phyloP scores from a whole-genome alignment of 2,888 invertebrate genomes.

The Mimumesa dahlbomi region DNA sequence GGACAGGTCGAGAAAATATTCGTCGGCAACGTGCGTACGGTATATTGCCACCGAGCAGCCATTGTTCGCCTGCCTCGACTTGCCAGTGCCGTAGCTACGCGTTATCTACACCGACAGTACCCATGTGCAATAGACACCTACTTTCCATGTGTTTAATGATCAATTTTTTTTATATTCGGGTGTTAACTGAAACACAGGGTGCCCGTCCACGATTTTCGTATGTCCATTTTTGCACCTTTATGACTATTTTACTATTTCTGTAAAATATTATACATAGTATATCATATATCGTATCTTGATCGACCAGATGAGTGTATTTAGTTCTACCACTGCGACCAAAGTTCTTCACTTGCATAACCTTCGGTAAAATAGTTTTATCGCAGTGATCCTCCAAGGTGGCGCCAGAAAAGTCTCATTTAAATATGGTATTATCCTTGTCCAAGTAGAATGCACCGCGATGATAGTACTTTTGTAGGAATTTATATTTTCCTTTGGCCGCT shows the following conservation, averaged over 20 bases:
- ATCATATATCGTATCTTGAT: constrained; percentile 94
- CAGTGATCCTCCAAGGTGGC: constrained; percentile 99
- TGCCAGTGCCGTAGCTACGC: too few species aligned
- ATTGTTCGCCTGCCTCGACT: too few species aligned
- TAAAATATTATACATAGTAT: neutral
- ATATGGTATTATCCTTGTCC: constrained; percentile 94
- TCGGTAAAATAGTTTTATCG: constrained; percentile 98
- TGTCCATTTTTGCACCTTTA: too few species aligned
- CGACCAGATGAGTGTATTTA: constrained; percentile 99
- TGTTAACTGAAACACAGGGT: constrained; percentile 90
- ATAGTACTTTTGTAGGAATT: constrained; percentile 99
- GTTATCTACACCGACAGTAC: too few species aligned
- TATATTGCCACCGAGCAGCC: too few species aligned
- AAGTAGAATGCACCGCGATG: constrained; percentile 99
- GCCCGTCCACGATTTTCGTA: constrained; percentile 89
- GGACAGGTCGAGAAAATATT: too few species aligned
- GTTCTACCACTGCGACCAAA: constrained; percentile 99
- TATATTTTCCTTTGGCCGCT: constrained; percentile 98
- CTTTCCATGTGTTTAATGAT: too few species aligned
- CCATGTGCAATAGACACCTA: too few species aligned
- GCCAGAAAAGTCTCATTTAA: constrained; percentile 95
- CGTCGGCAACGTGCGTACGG: too few species aligned
- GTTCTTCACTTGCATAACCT: constrained; percentile 99
- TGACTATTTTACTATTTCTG: too few species aligned
- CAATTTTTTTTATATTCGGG: too few species aligned